Conservation (phyloP, 2,888 invertebrate species). For the Lasioglossum vierecki region DNA sequence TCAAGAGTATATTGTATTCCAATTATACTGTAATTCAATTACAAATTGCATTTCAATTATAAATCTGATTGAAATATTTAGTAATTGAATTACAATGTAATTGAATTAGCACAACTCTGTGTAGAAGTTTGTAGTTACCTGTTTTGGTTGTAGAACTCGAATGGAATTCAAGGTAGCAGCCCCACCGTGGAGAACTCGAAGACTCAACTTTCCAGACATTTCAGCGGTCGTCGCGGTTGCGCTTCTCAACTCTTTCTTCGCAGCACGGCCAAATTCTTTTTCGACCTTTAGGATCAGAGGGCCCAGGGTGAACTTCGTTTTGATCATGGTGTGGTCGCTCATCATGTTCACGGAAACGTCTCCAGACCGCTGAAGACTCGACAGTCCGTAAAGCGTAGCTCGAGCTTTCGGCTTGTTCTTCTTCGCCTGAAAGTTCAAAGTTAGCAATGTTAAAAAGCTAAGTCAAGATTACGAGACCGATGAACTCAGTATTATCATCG, state of each 20-base stretch:
- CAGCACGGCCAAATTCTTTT: constrained; percentile 92
- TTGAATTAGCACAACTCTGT: too few relatives aligned
- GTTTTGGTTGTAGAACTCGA: constrained; percentile 94
- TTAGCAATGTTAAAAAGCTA: background rate
- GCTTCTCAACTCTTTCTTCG: constrained; percentile 92
- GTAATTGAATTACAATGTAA: too few relatives aligned
- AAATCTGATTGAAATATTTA: too few relatives aligned
- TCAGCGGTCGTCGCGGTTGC: constrained; percentile 95
- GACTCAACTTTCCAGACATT: constrained; percentile 92
- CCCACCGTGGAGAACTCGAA: constrained; percentile 91
- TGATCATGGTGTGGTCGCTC: constrained; percentile 92
- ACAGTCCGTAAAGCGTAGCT: constrained; percentile 92
- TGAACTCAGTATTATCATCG: background rate
- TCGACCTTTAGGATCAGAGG: constrained; percentile 92
- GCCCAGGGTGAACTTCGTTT: constrained; percentile 92
- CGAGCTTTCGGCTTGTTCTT: constrained; percentile 88
- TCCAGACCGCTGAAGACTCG: constrained; percentile 91
- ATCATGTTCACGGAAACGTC: constrained; percentile 92
- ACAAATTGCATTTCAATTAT: too few relatives aligned
- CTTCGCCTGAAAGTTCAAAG: constrained; percentile 63
- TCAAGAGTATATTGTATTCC: too few relatives aligned
- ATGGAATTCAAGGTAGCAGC: constrained; percentile 94
- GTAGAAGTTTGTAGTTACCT: constrained; percentile 87
- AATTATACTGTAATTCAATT: too few relatives aligned
- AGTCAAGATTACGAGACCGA: background rate